These are phyloP conservation scores for Sebastes variabilis DNA, from an alignment of 2,797 vertebrate genomes.

Conservation along the genomic window DNA sequence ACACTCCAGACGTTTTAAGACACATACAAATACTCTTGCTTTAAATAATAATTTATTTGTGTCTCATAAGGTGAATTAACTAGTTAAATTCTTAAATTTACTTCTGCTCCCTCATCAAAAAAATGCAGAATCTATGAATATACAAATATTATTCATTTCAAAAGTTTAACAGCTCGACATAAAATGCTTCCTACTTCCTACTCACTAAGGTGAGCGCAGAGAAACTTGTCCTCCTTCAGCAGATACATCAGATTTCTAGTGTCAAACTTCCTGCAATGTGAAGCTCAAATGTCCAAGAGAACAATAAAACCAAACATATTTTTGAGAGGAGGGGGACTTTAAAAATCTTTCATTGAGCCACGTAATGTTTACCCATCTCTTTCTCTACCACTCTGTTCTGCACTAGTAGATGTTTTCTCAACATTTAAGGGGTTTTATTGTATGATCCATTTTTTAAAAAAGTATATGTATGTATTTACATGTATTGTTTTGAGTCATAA, in stretches of 20 bases:
- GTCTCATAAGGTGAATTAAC: not conserved
- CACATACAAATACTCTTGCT: not conserved
- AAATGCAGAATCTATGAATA: no score
- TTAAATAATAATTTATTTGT: not conserved
- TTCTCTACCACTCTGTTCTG: constrained; percentile 23
- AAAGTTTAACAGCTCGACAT: not conserved
- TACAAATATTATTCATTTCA: not conserved
- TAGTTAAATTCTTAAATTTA: not conserved
- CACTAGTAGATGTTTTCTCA: constrained; percentile 40
- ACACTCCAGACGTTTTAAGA: not conserved
- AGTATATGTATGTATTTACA: constrained; percentile 42
- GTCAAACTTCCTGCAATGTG: not conserved
- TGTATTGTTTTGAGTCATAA: constrained; percentile 52
- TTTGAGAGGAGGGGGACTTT: not conserved
- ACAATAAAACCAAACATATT: not conserved
- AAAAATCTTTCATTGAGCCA: constrained; percentile 15
- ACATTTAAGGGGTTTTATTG: constrained; percentile 45
- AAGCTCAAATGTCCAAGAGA: not conserved
- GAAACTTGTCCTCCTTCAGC: not conserved
- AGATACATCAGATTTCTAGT: not conserved
- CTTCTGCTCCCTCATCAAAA: not conserved
- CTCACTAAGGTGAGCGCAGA: not conserved
- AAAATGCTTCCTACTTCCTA: not conserved
- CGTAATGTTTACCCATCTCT: constrained; percentile 20
- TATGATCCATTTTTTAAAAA: constrained; percentile 25